Conservation (phyloP, 2,113 vertebrate genomes). For the Onychostoma macrolepis region DNA sequence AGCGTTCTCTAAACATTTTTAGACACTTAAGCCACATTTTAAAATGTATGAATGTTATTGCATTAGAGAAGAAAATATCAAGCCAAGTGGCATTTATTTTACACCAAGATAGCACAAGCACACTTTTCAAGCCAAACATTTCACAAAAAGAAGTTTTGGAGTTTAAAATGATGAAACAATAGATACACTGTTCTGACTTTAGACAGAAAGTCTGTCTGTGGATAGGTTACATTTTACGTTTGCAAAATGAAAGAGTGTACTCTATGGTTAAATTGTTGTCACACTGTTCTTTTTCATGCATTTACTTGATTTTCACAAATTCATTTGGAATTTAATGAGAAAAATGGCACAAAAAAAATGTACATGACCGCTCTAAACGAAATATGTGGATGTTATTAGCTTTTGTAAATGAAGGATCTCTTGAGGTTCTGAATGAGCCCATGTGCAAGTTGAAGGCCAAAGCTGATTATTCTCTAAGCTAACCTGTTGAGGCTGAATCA, state of each 20-base stretch:
- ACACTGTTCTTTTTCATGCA: neutral
- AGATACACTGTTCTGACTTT: neutral
- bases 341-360: neutral
- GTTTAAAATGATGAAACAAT: constrained; percentile 4
- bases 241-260: neutral
- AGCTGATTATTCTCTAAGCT: constrained; percentile 73
- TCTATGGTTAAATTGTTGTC: neutral
- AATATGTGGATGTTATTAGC: constrained; percentile 76
- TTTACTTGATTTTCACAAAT: neutral
- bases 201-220: neutral
- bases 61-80: constrained; percentile 16
- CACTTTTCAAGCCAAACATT: constrained; percentile 7
- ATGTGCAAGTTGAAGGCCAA: constrained; percentile 70
- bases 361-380: constrained; percentile 58
- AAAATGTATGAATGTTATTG: constrained; percentile 19
- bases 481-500: constrained; percentile 56
- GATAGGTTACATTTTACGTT: neutral
- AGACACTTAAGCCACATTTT: constrained; percentile 1
- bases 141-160: neutral
- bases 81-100: constrained; percentile 17
- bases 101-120: neutral
- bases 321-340: neutral
- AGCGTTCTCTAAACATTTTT: neutral
- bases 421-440: constrained; percentile 70
- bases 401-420: constrained; percentile 76